These are phyloP conservation scores for Heliconius ethilla DNA, from an alignment of 2,888 invertebrate species.

Conservation along the genomic window DNA sequence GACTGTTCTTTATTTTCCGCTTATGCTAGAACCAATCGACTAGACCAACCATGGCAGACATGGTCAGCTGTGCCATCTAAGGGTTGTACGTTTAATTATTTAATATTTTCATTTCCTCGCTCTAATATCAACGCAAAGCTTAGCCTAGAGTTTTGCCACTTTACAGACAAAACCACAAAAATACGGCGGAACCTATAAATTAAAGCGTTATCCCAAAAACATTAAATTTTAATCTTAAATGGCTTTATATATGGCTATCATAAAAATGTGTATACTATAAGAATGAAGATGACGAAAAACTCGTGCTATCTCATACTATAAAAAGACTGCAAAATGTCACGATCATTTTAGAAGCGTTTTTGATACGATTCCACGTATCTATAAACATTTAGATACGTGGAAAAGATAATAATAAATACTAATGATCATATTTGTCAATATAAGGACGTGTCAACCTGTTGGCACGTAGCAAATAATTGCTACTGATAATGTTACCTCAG, in stretches of 20 bases:
- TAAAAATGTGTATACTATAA: background rate
- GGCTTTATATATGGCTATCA: background rate
- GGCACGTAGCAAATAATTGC: background rate
- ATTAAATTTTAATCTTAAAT: too few species aligned
- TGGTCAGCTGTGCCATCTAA: too few species aligned
- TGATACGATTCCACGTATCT: background rate
- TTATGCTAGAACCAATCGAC: too few species aligned
- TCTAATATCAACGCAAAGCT: too few species aligned
- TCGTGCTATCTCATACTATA: background rate
- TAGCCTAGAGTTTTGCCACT: too few species aligned
- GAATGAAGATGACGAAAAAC: background rate
- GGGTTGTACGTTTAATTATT: too few species aligned
- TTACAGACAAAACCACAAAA: too few species aligned
- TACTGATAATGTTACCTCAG: conserved; percentile 83
- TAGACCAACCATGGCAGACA: too few species aligned
- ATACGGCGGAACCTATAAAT: too few species aligned
- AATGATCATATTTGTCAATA: background rate
- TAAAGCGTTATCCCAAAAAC: too few species aligned
- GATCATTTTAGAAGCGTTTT: background rate
- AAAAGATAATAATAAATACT: background rate
- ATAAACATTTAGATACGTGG: background rate
- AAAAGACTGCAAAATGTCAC: background rate
- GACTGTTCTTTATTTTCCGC: too few species aligned
- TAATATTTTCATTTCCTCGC: too few species aligned
- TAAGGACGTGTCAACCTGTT: background rate